A percentile compares a stretch with the other conserved stretches of the same genome.
These are phyloP conservation scores for Syndactyla subalaris DNA, from an alignment of 2,797 vertebrate genomes.

Conservation along the genomic window DNA sequence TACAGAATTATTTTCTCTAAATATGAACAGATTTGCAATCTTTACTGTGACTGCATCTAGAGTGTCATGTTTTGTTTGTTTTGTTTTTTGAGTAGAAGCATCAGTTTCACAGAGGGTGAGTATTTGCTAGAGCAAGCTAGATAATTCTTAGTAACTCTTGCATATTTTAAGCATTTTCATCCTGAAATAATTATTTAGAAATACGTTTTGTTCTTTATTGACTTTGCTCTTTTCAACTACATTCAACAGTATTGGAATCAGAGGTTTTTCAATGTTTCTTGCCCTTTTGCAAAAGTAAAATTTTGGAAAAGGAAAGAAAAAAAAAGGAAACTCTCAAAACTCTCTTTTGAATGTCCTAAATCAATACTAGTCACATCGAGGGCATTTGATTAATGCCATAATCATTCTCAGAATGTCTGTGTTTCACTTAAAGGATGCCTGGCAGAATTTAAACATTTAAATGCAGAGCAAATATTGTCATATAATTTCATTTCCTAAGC, in stretches of 20 bases:
- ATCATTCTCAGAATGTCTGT: not conserved
- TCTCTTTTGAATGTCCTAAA: not conserved
- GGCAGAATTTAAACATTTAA: constrained; percentile 26
- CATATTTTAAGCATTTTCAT: not conserved
- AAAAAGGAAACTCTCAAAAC: not conserved
- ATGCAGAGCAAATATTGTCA: constrained; percentile 13
- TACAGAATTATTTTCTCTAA: not conserved
- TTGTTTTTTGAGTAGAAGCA: not conserved
- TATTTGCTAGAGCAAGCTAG: not conserved
- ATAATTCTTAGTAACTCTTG: not conserved
- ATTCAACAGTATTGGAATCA: not conserved
- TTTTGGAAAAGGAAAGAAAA: not conserved
- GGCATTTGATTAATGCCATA: not conserved
- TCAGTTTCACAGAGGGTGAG: not conserved
- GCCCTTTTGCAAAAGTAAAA: not conserved
- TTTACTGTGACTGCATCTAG: not conserved
- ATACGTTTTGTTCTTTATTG: not conserved
- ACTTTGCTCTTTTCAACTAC: not conserved
- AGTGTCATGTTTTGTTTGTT: not conserved
- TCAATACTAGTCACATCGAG: not conserved
- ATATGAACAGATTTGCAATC: not conserved
- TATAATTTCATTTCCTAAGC: constrained; percentile 8
- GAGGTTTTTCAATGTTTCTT: not conserved
- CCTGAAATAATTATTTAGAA: not conserved
- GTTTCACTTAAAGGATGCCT: not conserved